phyloP scores from a whole-genome alignment of 1,140 invertebrate species.

The Samia ricini region DNA sequence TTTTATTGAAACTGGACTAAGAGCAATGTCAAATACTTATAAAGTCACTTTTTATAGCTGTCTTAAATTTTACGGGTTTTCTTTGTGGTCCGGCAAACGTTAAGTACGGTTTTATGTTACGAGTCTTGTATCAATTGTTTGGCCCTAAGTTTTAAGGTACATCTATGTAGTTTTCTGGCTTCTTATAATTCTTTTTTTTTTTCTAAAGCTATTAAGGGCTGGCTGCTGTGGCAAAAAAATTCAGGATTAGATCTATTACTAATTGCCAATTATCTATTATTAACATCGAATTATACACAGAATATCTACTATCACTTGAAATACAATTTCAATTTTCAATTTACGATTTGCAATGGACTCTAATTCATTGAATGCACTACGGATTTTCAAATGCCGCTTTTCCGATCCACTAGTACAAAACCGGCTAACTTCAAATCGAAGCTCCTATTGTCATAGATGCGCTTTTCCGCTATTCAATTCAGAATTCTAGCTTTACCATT shows the following conservation, averaged over 20 bases:
- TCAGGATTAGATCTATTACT: too few species aligned
- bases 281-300: too few species aligned
- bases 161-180: background rate
- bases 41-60: slow-evolving; percentile 36
- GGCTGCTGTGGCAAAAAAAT: too few species aligned
- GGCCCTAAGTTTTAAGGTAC: background rate
- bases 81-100: slow-evolving; percentile 30
- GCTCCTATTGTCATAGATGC: background rate
- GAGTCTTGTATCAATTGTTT: slow-evolving; percentile 20
- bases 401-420: background rate
- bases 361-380: background rate
- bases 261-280: too few species aligned
- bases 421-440: background rate
- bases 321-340: too few species aligned
- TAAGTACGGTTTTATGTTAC: slow-evolving; percentile 31
- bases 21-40: slow-evolving; percentile 29
- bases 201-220: too few species aligned
- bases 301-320: too few species aligned
- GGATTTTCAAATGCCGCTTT: background rate
- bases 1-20: slow-evolving; percentile 27
- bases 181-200: too few species aligned
- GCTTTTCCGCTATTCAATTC: background rate
- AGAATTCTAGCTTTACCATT: background rate
- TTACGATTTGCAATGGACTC: background rate
- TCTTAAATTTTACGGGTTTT: slow-evolving; percentile 39